Conservation (phyloP, 1,140 invertebrate species). For the Pantala flavescens region DNA sequence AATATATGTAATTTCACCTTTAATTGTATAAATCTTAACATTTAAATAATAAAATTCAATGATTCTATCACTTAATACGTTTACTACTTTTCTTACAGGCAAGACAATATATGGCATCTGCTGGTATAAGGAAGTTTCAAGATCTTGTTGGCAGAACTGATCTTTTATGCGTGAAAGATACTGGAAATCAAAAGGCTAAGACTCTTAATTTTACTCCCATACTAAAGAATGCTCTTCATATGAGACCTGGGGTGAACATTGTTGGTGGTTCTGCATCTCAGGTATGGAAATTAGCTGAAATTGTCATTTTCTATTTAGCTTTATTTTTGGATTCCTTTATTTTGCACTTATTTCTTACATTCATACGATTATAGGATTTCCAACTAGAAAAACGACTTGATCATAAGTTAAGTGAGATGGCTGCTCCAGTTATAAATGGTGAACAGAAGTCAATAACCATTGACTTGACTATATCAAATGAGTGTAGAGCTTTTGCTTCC, state of each 20-base stretch:
- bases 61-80: no score
- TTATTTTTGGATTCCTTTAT: no score
- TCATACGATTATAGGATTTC: slow-evolving; percentile 59
- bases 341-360: no score
- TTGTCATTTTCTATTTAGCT: slow-evolving; percentile 7
- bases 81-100: slow-evolving; percentile 41
- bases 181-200: slow-evolving; percentile 64
- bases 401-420: slow-evolving; percentile 68
- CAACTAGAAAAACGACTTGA: slow-evolving; percentile 81
- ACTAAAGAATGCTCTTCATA: slow-evolving; percentile 76
- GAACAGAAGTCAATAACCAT: slow-evolving; percentile 54
- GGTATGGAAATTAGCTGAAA: slow-evolving; percentile 25
- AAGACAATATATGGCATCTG: slow-evolving; percentile 73
- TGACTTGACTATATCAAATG: slow-evolving; percentile 77
- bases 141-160: slow-evolving; percentile 93
- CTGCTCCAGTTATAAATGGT: slow-evolving; percentile 64
- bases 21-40: no score
- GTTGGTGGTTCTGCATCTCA: slow-evolving; percentile 74
- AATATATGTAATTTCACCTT: no score
- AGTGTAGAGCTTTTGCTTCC: slow-evolving; percentile 82
- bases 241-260: slow-evolving; percentile 83
- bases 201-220: slow-evolving; percentile 76
- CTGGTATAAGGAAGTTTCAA: slow-evolving; percentile 83
- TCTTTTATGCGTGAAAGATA: slow-evolving; percentile 55
- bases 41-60: no score